phyloP scores from a whole-genome alignment of 1,140 invertebrate species.

The Drosophila persimilis region DNA sequence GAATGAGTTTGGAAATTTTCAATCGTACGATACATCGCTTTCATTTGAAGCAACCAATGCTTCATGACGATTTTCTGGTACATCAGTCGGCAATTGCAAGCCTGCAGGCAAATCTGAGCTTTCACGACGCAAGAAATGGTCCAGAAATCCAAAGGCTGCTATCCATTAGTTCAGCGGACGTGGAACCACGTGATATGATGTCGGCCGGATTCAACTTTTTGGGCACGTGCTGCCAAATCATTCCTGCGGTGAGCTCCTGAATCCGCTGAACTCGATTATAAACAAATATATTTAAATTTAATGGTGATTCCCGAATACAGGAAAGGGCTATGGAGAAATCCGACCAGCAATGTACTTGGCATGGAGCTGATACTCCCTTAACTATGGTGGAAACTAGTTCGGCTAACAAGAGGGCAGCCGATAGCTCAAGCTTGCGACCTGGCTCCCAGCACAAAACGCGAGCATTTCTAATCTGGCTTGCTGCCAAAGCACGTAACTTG shows the following conservation, averaged over 20 bases:
- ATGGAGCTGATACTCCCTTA: neutral
- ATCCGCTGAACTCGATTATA: slow-evolving; percentile 1
- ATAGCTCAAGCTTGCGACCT: too few species aligned
- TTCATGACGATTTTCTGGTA: neutral
- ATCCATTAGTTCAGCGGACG: neutral
- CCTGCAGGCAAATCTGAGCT: too few species aligned
- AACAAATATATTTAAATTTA: slow-evolving; percentile 8
- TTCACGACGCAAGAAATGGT: neutral
- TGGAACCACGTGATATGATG: neutral
- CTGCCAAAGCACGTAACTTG: too few species aligned
- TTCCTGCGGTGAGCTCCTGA: neutral
- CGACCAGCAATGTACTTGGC: slow-evolving; percentile 6
- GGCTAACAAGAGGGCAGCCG: neutral
- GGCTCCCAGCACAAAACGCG: too few species aligned
- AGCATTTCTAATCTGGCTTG: too few species aligned
- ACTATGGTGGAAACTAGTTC: neutral
- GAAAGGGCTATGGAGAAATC: slow-evolving; percentile 1
- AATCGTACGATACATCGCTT: neutral
- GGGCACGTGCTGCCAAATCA: neutral
- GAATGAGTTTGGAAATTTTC: neutral
- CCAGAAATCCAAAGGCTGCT: neutral
- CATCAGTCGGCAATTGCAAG: neutral
- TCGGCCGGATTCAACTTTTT: neutral
- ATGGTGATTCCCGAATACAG: neutral
- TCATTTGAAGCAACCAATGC: neutral